These are phyloP conservation scores for Linyphia triangularis DNA, from an alignment of 2,888 invertebrate species.

Conservation along the genomic window DNA sequence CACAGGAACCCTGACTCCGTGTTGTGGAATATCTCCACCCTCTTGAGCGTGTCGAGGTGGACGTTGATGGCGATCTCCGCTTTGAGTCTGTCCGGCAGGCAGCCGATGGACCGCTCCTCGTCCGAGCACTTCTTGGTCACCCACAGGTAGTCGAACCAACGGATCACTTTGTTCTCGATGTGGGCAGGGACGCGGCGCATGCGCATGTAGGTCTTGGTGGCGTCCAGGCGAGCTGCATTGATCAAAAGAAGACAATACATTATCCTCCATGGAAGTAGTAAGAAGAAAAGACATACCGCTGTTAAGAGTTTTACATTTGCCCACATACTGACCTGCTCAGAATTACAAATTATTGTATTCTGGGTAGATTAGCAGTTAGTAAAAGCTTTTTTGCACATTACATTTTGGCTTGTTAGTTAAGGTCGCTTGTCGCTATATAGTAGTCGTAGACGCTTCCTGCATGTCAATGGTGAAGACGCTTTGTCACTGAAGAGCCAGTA, in stretches of 20 bases:
- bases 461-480: too few relatives aligned
- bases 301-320: too few relatives aligned
- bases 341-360: too few relatives aligned
- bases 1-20: conserved; percentile 99
- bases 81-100: conserved; percentile 96
- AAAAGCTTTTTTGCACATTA: too few relatives aligned
- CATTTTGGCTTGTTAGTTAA: too few relatives aligned
- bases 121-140: conserved; percentile 98
- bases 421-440: too few relatives aligned
- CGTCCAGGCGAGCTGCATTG: conserved; percentile 96
- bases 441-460: too few relatives aligned
- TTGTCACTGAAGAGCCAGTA: too few relatives aligned
- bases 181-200: conserved; percentile 96
- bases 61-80: conserved; percentile 99
- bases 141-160: conserved; percentile 99
- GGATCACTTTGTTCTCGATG: conserved; percentile 97
- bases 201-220: conserved; percentile 98
- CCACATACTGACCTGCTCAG: too few relatives aligned
- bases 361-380: too few relatives aligned
- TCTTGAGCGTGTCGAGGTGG: conserved; percentile 97
- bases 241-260: neutral
- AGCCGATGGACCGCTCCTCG: conserved; percentile 96
- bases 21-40: conserved; percentile 99
- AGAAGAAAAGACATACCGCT: too few relatives aligned
- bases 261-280: too few relatives aligned